Percentiles rank a stretch among this genome's conserved stretches.
These are phyloP conservation scores for Colossoma macropomum DNA, from an alignment of 2,113 vertebrate species.

Conservation along the genomic window DNA sequence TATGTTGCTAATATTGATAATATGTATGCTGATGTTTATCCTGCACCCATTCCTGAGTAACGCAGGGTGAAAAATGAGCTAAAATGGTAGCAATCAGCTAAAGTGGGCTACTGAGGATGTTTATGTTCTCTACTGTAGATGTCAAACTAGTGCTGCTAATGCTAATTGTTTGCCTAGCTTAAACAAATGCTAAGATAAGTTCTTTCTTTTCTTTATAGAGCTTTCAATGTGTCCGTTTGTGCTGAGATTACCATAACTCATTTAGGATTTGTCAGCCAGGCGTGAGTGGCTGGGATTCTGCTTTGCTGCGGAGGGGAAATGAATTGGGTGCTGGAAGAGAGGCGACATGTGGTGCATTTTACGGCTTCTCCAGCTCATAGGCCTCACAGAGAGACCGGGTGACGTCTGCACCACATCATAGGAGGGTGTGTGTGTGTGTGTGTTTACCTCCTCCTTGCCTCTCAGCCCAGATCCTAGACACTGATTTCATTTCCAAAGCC, in stretches of 20 bases:
- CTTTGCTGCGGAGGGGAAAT: slow-evolving; percentile 25
- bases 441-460: slow-evolving; percentile 23
- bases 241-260: neutral
- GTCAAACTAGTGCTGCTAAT: neutral
- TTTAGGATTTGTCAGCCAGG: neutral
- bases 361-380: slow-evolving; percentile 27
- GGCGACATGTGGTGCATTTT: slow-evolving; percentile 45
- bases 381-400: slow-evolving; percentile 43
- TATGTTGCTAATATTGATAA: neutral
- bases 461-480: slow-evolving; percentile 48
- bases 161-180: neutral
- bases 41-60: neutral
- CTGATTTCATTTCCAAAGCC: slow-evolving; percentile 49
- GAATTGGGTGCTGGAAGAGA: slow-evolving; percentile 28
- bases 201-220: neutral
- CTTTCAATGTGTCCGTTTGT: neutral
- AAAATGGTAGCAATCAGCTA: too few relatives aligned
- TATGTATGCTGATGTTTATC: neutral
- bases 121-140: neutral
- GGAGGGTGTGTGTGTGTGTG: slow-evolving; percentile 30
- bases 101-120: neutral
- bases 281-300: neutral
- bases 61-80: neutral
- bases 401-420: slow-evolving; percentile 58
- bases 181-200: neutral